Base-by-base conservation (phyloP, 2,888 invertebrate genomes). In the Scaptomyza caliginosa region DNA sequence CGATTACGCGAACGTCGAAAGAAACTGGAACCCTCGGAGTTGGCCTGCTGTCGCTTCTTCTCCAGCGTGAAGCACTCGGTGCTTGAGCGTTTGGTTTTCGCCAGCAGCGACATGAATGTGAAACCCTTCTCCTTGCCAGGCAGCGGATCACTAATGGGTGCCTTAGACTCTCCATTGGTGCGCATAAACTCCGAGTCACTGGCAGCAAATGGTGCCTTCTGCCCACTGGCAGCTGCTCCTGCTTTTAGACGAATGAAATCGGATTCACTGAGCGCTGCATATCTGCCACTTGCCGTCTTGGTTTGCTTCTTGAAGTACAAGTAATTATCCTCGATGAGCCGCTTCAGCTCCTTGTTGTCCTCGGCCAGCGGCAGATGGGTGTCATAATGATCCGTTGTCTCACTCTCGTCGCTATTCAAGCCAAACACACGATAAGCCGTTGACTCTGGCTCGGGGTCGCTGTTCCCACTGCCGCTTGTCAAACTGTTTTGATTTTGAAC, bases 291-390 rank as follows among this genome's bases (percentile, higher is more conserved):
- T 3, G 69, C 73, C 0, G 57, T 66, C 1, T 64, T 75, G 3
- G 80, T 81, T 68, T 91, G 91, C 65, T 89, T 89, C 55, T 90
- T 91, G 63, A 85, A 91, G 72, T 90, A 91, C 69, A 91, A 80
- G 71, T 90, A 91, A 62, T 91, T 91, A 58, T 91, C 90, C 60
- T 91, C 91, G 60, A 91, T 91, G 28, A 91, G 89, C 19, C 91
- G 90, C 62, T 91, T 91, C 39, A 91, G 74, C 63, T 91, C 91
- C 63, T 90, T 90, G 79, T 91, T 91, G 64, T 91, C 91, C 64
- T 91, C 91, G 39, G 91, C 88, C 46, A 91, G 87, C 24, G 91
- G 91, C 60, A 91, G 63, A 42, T 87, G 88, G 8, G 88, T 86
- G 32, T 89, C 86, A 34, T 88, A 89, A 23, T 87, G 87, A 52